phyloP scores from a whole-genome alignment of 2,113 vertebrate genomes.

The Equus quagga region DNA sequence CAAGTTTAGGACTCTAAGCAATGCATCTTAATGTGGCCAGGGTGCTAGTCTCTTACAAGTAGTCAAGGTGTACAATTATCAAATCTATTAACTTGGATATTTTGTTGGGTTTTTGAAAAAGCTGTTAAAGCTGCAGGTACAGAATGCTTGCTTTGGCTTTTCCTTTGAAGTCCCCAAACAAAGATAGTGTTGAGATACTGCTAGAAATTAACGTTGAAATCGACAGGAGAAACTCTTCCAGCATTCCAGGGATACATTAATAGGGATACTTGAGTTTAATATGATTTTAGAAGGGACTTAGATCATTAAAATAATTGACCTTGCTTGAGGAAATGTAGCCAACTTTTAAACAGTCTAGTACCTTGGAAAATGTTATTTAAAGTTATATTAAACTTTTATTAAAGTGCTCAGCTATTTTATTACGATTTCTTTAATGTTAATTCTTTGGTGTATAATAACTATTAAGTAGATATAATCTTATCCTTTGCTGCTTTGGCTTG shows the following conservation, averaged over 20 bases:
- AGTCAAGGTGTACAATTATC: not conserved
- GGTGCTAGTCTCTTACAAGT: not conserved
- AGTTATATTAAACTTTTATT: constrained; percentile 20
- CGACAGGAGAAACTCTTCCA: not conserved
- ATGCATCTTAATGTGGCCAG: not conserved
- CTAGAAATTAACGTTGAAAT: constrained; percentile 17
- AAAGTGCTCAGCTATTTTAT: not conserved
- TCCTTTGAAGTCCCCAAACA: not conserved
- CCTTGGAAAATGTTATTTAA: constrained; percentile 51
- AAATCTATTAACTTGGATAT: not conserved
- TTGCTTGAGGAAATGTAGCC: constrained; percentile 35
- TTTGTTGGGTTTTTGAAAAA: constrained; percentile 20
- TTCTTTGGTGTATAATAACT: not conserved
- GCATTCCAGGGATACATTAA: not conserved
- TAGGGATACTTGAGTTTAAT: not conserved
- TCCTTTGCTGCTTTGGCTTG: not conserved
- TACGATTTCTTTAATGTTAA: not conserved
- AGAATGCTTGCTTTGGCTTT: not conserved
- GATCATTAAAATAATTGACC: constrained; percentile 36
- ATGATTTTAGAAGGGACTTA: not conserved
- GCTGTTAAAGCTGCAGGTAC: not conserved
- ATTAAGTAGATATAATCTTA: not conserved
- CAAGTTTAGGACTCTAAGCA: not conserved
- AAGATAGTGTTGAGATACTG: not conserved
- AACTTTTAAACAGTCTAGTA: constrained; percentile 27